phyloP scores from a whole-genome alignment of 64 coral and sea anemone species.

The Hydrozoanthus tunicans region DNA sequence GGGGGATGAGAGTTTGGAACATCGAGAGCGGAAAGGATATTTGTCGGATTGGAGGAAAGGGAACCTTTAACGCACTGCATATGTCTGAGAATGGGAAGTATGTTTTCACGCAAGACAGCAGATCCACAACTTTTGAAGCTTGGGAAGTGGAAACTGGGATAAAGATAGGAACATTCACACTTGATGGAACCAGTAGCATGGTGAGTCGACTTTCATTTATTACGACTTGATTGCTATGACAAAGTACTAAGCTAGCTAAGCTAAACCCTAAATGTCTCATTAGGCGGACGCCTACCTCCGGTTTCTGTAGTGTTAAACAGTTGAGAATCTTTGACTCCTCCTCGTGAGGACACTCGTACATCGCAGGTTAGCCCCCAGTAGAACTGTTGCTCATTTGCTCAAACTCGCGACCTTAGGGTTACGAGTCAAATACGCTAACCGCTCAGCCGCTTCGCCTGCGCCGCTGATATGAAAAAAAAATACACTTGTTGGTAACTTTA shows the following conservation, averaged over 20 bases:
- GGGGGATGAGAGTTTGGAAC: constrained; percentile 15
- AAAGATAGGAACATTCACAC: constrained; percentile 3
- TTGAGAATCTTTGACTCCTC: too few species aligned
- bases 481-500: too few species aligned
- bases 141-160: constrained; percentile 13
- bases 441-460: too few species aligned
- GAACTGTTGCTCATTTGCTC: too few species aligned
- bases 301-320: too few species aligned
- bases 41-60: background rate
- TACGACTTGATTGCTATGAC: background rate
- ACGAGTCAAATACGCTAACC: too few species aligned
- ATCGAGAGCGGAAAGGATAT: constrained; percentile 24
- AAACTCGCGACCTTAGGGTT: too few species aligned
- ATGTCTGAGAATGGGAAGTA: constrained; percentile 34
- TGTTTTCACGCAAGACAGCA: background rate
- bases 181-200: constrained; percentile 36
- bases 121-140: background rate
- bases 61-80: background rate
- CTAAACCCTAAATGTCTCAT: background rate
- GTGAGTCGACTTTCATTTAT: background rate
- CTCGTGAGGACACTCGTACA: too few species aligned
- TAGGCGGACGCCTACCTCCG: too few species aligned
- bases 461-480: too few species aligned
- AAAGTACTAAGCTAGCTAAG: background rate
- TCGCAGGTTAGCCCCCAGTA: too few species aligned